Evolutionary conservation across 2,888 invertebrate genomes (phyloP).

Genomic region (Drosophila mayaguana): DNA sequence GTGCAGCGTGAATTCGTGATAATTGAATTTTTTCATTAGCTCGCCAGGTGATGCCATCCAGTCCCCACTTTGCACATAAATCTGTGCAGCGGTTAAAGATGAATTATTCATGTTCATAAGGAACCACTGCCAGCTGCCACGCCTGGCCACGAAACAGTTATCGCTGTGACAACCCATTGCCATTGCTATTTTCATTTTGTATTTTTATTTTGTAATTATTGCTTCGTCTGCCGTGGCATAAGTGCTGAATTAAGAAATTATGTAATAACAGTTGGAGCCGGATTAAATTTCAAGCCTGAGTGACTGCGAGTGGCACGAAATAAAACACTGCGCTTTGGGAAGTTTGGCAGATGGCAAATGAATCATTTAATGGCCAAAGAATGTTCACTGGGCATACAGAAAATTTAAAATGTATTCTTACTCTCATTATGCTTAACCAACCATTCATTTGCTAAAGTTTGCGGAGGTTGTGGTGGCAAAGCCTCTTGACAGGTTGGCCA

Average conservation of each 20-base stretch:
- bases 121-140: neutral
- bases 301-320: neutral
- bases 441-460: neutral
- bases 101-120: slow-evolving; percentile 46
- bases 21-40: slow-evolving; percentile 3
- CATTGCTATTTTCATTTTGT: neutral
- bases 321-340: neutral
- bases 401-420: neutral
- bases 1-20: neutral
- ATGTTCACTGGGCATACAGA: neutral
- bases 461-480: neutral
- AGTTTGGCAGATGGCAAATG: slow-evolving; percentile 5
- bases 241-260: slow-evolving; percentile 46
- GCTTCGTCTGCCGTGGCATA: slow-evolving; percentile 20
- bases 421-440: neutral
- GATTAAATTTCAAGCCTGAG: slow-evolving; percentile 26
- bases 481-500: slow-evolving; percentile 26
- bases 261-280: slow-evolving; percentile 7
- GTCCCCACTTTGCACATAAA: neutral
- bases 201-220: slow-evolving; percentile 35
- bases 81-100: slow-evolving; percentile 11
- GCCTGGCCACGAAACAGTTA: neutral
- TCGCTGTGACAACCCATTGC: neutral
- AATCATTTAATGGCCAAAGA: neutral
- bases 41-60: neutral